A percentile compares a stretch with the other conserved stretches of the same genome.
These are phyloP conservation scores for Diorhabda sublineata DNA, from an alignment of 1,140 invertebrate genomes.

Conservation along the genomic window DNA sequence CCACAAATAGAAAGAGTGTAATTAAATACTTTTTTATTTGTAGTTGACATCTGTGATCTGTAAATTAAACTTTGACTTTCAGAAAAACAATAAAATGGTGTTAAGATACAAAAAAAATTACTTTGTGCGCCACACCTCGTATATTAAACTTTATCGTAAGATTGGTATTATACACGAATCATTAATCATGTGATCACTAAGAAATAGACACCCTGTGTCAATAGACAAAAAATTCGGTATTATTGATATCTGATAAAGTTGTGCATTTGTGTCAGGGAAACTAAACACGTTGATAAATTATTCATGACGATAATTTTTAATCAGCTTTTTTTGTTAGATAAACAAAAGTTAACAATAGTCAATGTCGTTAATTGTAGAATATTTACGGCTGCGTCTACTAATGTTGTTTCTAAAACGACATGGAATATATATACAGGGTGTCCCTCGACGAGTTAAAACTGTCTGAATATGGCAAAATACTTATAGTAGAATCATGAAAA, in stretches of 20 bases:
- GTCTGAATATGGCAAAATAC: too few species aligned
- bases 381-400: background rate
- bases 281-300: constrained; percentile 2
- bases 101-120: background rate
- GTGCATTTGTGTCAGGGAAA: constrained; percentile 1
- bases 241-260: background rate
- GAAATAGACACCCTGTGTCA: too few species aligned
- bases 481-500: too few species aligned
- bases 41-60: background rate
- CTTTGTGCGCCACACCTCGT: too few species aligned
- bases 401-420: too few species aligned
- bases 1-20: too few species aligned
- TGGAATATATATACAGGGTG: too few species aligned
- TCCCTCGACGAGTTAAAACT: too few species aligned
- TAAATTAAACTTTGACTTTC: background rate
- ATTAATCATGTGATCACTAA: too few species aligned
- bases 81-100: background rate
- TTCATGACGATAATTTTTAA: background rate
- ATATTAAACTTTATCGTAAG: too few species aligned
- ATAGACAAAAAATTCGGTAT: too few species aligned
- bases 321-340: background rate
- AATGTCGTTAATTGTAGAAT: background rate
- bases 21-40: background rate
- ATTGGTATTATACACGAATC: too few species aligned
- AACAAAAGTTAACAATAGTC: constrained; percentile 1